Evolutionary conservation across 2,888 invertebrate genomes (phyloP), one percentile per base, ranked within the genome.

Genomic region (Metellina segmentata): DNA sequence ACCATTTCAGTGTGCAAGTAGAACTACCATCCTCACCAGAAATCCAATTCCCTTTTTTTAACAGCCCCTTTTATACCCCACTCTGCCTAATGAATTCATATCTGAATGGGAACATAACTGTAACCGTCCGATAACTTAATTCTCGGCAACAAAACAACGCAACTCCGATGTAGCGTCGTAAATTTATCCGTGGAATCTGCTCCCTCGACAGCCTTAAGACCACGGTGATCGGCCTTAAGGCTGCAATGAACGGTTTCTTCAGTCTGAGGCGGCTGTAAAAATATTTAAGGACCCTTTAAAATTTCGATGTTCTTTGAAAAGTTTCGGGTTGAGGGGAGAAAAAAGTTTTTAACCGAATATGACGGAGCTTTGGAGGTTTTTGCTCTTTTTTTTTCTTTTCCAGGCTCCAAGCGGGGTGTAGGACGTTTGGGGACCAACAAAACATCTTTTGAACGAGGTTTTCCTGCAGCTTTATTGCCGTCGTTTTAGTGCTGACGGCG

Each of bases 41-140:
- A 61, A 87, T 34, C 19, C 9, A n/a, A 53, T 16, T 72, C 49
- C 48, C 13, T 13, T 16, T 53, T 81, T 79, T 81, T 81, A 87
- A 87, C 71, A 70, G n/a, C 52, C n/a, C 16, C 71, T 87, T 87
- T 86, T 71, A 48, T 19, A 19, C 71, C n/a, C 86, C 87, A 87
- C 87, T 87, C 87, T 72, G 19, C 52, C 79, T 87, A 87, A 87
- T 87, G 87, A 87, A 87, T 87, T 87, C 87, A 87, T 87, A 79
- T 87, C 79, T 79, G 48, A 49, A 87, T n/a, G 72, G 34, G 61
- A 74, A 8, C 79, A 72, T 79, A 87, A 87, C 87, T 71, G 87
- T 71, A 53, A 52, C 87, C 79, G 53, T 79, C 53, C 81, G 20
- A 78, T 78, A 81, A 87, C 71, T 87, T 87, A 87, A 87, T 87